phyloP scores from a whole-genome alignment of 2,113 vertebrate species.

The Megaceryle maxima region DNA sequence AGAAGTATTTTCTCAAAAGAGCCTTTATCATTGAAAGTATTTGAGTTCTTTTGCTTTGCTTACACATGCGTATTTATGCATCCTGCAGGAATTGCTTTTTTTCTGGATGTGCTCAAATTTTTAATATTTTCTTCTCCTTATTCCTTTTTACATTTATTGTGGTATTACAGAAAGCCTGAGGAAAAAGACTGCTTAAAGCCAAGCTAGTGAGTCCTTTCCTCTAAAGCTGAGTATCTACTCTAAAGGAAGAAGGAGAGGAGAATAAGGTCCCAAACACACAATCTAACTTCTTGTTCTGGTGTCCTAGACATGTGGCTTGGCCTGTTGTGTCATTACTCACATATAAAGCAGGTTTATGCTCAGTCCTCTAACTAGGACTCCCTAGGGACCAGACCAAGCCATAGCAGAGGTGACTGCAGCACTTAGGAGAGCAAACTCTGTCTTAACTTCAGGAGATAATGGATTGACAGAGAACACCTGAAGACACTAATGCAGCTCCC shows the following conservation, averaged over 20 bases:
- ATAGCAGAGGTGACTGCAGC: background rate
- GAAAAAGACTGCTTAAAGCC: background rate
- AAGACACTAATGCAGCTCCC: background rate
- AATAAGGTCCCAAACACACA: background rate
- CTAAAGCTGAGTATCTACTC: background rate
- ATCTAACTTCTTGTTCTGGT: background rate
- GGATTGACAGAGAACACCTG: background rate
- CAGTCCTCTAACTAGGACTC: background rate
- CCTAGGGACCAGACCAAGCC: background rate
- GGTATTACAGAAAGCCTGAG: background rate
- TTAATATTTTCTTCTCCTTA: background rate
- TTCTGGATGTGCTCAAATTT: background rate
- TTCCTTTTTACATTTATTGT: background rate
- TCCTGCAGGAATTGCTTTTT: background rate
- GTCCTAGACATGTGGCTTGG: background rate
- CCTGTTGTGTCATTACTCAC: background rate
- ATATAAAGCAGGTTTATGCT: background rate
- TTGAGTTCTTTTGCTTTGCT: background rate
- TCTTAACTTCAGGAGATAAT: background rate
- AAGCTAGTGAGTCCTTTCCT: background rate
- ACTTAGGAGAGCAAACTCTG: background rate
- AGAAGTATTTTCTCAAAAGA: background rate
- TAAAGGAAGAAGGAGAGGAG: background rate
- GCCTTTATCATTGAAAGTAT: background rate
- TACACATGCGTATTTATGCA: background rate